Base-by-base conservation (phyloP, 2,888 invertebrate genomes). In the Microctonus hyperodae region DNA sequence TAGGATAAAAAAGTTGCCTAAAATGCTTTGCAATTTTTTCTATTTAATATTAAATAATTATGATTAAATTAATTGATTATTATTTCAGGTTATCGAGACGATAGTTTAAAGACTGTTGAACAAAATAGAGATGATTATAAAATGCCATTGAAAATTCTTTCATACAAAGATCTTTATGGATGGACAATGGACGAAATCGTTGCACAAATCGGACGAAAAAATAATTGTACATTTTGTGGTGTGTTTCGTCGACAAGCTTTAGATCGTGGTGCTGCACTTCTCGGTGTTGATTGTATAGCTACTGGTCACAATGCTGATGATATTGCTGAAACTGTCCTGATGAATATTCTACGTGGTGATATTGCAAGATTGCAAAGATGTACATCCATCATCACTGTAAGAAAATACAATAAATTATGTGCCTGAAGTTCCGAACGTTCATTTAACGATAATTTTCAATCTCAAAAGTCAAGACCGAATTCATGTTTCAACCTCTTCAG, bases 171-270 rank as follows among this genome's bases (percentile, higher is more conserved):
- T 76, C 86, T 99, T 4, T 99, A 98, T 86, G 98, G 98, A 0
- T 99, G 99, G 99, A 98, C 98, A 3, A 98, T 98, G 97, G 99
- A 99, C 86, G 93, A 93, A 78, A 98, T 99, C 83, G 99, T 99
- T 0, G 88, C 88, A 51, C 91, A 89, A 88, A 87, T 90, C 73
- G 92, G 94, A 0, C 89, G 92, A 64, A 96, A 95, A 81, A 99
- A 97, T 84, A 99, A 99, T 85, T 99, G 99, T 74, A 96, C 96
- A 7, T 96, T 96, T 82, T 96, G 96, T 86, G 96, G 96, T 10
- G 96, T 96, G 7, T 98, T 99, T 82, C 87, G 98, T 65, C 88
- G 98, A 33, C 98, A 99, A 84, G 98, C 98, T 0, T 84, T 99
- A 56, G 98, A 99, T 81, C 87, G 98, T 77, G 99, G 99, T 1